These are phyloP conservation scores for Busseola fusca DNA, from an alignment of 2,888 invertebrate species.

Conservation along the genomic window DNA sequence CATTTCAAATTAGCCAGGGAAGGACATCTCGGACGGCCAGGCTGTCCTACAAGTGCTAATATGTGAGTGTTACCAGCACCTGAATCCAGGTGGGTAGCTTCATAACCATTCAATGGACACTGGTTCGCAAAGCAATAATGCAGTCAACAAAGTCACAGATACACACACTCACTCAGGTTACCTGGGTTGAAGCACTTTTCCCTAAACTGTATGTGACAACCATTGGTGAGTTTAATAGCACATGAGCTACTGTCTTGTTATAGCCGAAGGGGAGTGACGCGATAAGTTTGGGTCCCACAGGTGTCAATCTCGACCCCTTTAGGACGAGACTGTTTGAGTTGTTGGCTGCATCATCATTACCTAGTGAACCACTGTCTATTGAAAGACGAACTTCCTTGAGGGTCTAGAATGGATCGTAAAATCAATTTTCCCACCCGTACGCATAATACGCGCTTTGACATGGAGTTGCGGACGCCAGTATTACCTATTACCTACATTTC, in stretches of 20 bases:
- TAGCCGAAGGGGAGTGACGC: too few species aligned
- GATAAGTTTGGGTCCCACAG: too few species aligned
- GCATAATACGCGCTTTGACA: neutral
- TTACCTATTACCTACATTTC: neutral
- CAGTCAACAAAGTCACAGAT: neutral
- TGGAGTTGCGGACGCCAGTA: neutral
- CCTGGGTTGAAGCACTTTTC: too few species aligned
- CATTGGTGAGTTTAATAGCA: too few species aligned
- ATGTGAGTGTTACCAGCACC: neutral
- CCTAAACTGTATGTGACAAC: too few species aligned
- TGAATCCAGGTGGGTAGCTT: neutral
- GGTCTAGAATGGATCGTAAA: neutral
- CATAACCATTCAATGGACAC: neutral
- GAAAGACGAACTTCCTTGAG: neutral
- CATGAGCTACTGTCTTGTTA: too few species aligned
- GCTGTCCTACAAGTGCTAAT: neutral
- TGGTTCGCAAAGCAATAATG: neutral
- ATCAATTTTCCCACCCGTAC: neutral
- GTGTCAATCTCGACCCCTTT: too few species aligned
- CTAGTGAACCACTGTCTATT: too few species aligned
- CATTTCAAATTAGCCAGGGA: too few species aligned
- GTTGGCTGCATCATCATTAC: too few species aligned
- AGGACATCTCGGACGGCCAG: neutral
- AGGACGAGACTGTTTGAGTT: too few species aligned
- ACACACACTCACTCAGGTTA: too few species aligned